These are phyloP conservation scores for Drosophila kikkawai DNA, from an alignment of 1,140 invertebrate genomes.

Conservation along the genomic window DNA sequence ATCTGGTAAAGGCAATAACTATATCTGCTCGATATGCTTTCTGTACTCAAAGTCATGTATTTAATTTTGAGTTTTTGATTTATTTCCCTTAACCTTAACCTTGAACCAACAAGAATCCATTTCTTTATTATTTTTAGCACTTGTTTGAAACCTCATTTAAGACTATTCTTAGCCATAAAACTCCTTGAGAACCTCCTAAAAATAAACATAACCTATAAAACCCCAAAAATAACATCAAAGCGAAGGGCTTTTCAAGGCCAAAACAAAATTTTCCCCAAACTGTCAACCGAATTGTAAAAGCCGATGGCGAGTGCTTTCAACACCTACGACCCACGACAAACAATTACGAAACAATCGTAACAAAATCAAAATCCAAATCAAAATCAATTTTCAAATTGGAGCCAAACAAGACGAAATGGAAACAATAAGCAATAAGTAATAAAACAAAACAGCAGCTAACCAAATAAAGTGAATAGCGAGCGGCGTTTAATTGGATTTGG, in stretches of 20 bases:
- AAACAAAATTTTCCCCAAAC: slow-evolving; percentile 33
- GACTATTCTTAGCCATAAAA: slow-evolving; percentile 13
- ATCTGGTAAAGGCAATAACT: no score
- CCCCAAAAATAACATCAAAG: slow-evolving; percentile 25
- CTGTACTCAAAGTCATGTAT: no score
- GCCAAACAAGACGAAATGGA: slow-evolving; percentile 45
- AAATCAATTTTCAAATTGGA: slow-evolving; percentile 71
- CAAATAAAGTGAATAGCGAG: slow-evolving; percentile 59
- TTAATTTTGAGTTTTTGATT: no score
- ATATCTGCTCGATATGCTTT: no score
- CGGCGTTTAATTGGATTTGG: slow-evolving; percentile 53
- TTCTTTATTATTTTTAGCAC: no score
- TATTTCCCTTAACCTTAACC: not conserved
- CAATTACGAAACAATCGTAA: slow-evolving; percentile 76
- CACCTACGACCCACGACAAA: slow-evolving; percentile 58
- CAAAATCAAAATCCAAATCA: slow-evolving; percentile 42
- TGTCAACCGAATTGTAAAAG: slow-evolving; percentile 54
- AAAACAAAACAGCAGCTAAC: slow-evolving; percentile 64
- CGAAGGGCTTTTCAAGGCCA: slow-evolving; percentile 63
- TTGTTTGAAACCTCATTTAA: not conserved
- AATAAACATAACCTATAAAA: slow-evolving; percentile 12
- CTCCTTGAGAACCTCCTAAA: not conserved
- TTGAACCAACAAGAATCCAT: not conserved
- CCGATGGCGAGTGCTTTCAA: slow-evolving; percentile 53
- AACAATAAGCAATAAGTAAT: slow-evolving; percentile 39